Evolutionary conservation across 2,888 invertebrate genomes (phyloP).

Genomic region (Diaprepes abbreviatus): DNA sequence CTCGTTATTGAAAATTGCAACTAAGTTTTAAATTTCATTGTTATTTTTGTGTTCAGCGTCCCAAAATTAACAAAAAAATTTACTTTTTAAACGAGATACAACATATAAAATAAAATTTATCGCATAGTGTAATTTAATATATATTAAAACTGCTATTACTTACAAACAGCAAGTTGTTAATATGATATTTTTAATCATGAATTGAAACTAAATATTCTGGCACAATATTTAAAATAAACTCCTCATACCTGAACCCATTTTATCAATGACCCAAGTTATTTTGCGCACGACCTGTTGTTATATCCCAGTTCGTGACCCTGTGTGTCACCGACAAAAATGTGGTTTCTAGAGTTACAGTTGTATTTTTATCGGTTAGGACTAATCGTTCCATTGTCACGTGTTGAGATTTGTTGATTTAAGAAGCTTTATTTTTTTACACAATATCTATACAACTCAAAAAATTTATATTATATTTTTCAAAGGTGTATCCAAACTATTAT

Average conservation of each 20-base stretch:
- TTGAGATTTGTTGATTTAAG: neutral
- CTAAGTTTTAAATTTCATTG: too few species aligned
- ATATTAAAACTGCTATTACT: too few species aligned
- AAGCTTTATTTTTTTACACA: neutral
- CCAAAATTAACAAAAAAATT: too few species aligned
- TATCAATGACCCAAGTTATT: conserved; percentile 8
- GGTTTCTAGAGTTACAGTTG: neutral
- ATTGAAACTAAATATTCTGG: neutral
- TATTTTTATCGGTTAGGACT: neutral
- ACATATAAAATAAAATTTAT: too few species aligned
- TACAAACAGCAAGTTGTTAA: too few species aligned
- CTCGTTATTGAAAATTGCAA: too few species aligned
- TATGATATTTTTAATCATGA: neutral
- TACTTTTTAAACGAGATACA: too few species aligned
- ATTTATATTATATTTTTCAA: too few species aligned
- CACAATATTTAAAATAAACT: neutral
- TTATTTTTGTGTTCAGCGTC: too few species aligned
- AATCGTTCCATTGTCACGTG: neutral
- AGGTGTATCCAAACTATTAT: too few species aligned
- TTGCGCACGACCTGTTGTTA: neutral
- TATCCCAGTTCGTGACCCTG: conserved; percentile 1
- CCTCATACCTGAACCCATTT: conserved; percentile 5
- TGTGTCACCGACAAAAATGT: conserved; percentile 3
- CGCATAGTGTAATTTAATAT: too few species aligned
- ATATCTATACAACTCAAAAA: too few species aligned